Percentiles rank a stretch among this genome's conserved stretches.
These are phyloP conservation scores for Archips xylosteana DNA, from an alignment of 2,888 invertebrate genomes.

Conservation along the genomic window DNA sequence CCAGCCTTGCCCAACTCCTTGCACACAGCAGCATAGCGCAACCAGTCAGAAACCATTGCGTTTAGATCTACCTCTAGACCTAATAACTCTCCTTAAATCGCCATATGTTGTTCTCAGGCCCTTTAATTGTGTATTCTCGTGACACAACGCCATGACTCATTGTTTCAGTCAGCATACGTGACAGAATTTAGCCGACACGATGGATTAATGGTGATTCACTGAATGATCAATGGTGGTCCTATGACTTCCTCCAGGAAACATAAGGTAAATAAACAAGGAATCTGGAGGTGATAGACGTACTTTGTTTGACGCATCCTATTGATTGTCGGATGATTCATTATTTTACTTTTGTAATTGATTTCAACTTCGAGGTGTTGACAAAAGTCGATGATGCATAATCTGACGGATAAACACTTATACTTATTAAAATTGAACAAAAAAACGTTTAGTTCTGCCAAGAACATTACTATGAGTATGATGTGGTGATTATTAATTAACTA, in stretches of 20 bases:
- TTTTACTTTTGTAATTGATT: not conserved
- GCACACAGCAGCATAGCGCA: too few species aligned
- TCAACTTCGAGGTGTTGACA: not conserved
- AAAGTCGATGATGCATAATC: not conserved
- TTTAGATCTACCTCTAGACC: not conserved
- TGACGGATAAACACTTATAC: too few species aligned
- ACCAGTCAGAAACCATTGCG: too few species aligned
- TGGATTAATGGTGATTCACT: conserved; percentile 31
- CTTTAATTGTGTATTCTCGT: conserved; percentile 17
- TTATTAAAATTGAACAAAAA: too few species aligned
- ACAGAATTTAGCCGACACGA: conserved; percentile 45
- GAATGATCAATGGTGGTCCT: conserved; percentile 18
- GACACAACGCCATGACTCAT: conserved; percentile 39
- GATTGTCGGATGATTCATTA: conserved; percentile 26
- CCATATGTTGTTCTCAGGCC: conserved; percentile 1
- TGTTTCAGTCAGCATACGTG: conserved; percentile 42
- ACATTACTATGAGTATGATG: too few species aligned
- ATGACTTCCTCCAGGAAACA: conserved; percentile 25
- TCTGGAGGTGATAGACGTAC: not conserved
- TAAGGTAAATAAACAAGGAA: conserved; percentile 32
- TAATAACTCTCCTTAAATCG: not conserved
- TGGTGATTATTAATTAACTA: too few species aligned
- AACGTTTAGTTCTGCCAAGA: too few species aligned
- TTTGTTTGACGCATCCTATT: conserved; percentile 28
- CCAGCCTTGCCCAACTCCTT: too few species aligned